phyloP scores from a whole-genome alignment of 2,888 invertebrate genomes.

The Leptopilina syphax region DNA sequence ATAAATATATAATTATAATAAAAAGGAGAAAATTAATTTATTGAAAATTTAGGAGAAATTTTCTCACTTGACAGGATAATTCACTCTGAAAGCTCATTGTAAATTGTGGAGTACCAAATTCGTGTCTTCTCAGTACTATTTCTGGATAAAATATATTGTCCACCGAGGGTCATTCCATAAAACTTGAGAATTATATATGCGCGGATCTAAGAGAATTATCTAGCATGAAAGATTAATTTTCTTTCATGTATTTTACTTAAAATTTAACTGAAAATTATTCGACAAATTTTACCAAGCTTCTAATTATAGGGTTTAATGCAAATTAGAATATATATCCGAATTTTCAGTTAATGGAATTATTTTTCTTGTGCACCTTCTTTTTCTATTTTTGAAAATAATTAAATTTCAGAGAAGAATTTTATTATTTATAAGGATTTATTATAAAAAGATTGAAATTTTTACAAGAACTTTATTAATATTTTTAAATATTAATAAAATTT shows the following conservation, averaged over 20 bases:
- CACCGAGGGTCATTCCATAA: constrained; percentile 25
- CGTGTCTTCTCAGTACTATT: constrained; percentile 34
- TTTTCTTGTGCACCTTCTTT: too few species aligned
- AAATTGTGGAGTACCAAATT: constrained; percentile 22
- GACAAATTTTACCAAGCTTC: not conserved
- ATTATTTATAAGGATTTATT: too few species aligned
- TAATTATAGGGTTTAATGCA: not conserved
- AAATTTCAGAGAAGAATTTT: too few species aligned
- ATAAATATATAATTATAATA: too few species aligned
- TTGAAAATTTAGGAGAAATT: constrained; percentile 16
- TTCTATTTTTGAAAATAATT: too few species aligned
- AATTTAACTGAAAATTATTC: not conserved
- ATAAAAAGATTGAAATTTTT: too few species aligned
- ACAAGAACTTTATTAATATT: too few species aligned
- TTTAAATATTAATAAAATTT: too few species aligned
- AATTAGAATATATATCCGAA: not conserved
- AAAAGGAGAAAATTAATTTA: not conserved
- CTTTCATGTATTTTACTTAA: constrained; percentile 6
- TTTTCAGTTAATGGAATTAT: too few species aligned
- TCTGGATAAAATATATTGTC: constrained; percentile 28
- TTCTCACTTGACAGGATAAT: constrained; percentile 14
- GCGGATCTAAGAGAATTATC: constrained; percentile 32
- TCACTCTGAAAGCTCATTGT: constrained; percentile 27
- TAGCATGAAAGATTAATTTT: constrained; percentile 31
- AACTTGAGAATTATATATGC: constrained; percentile 22